Percentiles rank a stretch among this genome's conserved stretches.
Conservation (phyloP, 2,797 vertebrate genomes). For the Tragopan temminckii region DNA sequence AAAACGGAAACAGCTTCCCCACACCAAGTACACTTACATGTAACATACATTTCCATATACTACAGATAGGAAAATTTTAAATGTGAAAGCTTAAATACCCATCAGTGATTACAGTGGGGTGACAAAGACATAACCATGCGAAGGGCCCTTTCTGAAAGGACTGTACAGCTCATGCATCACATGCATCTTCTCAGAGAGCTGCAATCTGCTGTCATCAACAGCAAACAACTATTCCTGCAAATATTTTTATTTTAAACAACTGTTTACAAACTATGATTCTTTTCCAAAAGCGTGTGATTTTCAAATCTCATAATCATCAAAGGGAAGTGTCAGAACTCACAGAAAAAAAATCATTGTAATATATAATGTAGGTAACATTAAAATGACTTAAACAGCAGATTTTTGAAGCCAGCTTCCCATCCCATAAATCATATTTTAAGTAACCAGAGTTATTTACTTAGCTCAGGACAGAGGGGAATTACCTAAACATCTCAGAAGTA, state of each 20-base stretch:
- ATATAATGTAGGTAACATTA: slow-evolving; percentile 18
- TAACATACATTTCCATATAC: neutral
- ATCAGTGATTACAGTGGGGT: neutral
- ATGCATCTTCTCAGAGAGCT: neutral
- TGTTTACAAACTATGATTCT: slow-evolving; percentile 6
- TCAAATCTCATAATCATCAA: slow-evolving; percentile 53
- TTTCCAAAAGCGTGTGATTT: neutral
- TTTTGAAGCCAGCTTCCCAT: neutral
- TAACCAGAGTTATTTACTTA: neutral
- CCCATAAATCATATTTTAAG: neutral
- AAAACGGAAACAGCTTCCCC: slow-evolving; percentile 3
- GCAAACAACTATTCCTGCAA: slow-evolving; percentile 41
- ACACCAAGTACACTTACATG: neutral
- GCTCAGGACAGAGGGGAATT: neutral
- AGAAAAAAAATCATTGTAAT: slow-evolving; percentile 8
- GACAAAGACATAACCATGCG: neutral
- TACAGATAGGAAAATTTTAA: neutral
- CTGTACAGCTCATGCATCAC: slow-evolving; percentile 4
- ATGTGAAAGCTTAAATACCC: slow-evolving; percentile 9
- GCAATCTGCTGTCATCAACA: neutral
- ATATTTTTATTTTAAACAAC: slow-evolving; percentile 54
- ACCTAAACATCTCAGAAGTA: neutral
- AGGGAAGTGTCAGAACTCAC: slow-evolving; percentile 24
- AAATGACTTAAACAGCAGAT: neutral
- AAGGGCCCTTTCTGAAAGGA: neutral